Percentiles rank a stretch among this genome's conserved stretches.
Conservation (phyloP, 1,140 invertebrate species). For the Cryptotermes secundus region DNA sequence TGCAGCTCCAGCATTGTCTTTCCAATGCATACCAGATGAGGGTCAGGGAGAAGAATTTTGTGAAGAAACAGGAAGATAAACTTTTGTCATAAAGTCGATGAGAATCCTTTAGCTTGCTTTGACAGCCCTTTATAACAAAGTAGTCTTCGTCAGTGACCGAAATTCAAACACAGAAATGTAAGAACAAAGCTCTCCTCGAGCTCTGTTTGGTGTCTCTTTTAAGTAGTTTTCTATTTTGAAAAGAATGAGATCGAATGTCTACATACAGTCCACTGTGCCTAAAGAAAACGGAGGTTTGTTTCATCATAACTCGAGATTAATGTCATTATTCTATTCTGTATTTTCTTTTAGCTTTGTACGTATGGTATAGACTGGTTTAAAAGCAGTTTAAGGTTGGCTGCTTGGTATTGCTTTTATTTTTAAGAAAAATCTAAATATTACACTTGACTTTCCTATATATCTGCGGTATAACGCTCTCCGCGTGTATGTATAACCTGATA, state of each 20-base stretch:
- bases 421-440: no score
- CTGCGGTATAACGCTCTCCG: no score
- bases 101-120: neutral
- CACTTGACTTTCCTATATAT: no score
- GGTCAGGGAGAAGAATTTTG: neutral
- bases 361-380: no score
- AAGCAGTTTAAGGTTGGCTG: no score
- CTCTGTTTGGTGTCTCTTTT: neutral
- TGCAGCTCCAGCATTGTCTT: neutral
- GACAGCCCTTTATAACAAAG: neutral
- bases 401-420: no score
- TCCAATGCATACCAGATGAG: slow-evolving; percentile 1
- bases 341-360: no score
- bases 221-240: neutral
- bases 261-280: no score
- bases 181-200: neutral
- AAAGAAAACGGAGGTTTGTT: no score
- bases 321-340: no score
- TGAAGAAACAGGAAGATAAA: neutral
- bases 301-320: no score
- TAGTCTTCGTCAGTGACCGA: slow-evolving; percentile 7
- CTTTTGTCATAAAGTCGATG: slow-evolving; percentile 12
- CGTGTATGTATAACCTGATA: no score
- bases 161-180: neutral
- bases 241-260: neutral